phyloP scores from a whole-genome alignment of 2,113 vertebrate genomes.

The Aphyosemion australe region DNA sequence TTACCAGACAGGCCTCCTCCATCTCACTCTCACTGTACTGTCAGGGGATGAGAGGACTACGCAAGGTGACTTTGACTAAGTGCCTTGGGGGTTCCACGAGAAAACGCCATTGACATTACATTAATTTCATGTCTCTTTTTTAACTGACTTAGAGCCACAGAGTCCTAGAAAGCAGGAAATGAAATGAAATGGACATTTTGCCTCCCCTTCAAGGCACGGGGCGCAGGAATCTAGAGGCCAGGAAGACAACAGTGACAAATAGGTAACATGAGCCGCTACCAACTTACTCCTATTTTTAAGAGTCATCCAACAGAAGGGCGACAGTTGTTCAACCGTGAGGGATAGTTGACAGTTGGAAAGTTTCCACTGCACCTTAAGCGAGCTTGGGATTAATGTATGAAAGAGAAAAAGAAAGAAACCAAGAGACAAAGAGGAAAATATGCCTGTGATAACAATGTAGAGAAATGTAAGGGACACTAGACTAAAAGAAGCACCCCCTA shows the following conservation, averaged over 20 bases:
- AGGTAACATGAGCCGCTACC: conserved; percentile 36
- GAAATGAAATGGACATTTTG: conserved; percentile 40
- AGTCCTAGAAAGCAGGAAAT: conserved; percentile 47
- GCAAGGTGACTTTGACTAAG: conserved; percentile 82
- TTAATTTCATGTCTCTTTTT: conserved; percentile 78
- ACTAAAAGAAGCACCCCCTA: conserved; percentile 71
- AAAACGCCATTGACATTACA: conserved; percentile 77
- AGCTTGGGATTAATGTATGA: conserved; percentile 44
- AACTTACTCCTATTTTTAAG: conserved; percentile 48
- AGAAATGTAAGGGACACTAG: conserved; percentile 72
- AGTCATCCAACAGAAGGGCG: conserved; percentile 34
- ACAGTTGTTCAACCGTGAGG: conserved; percentile 22
- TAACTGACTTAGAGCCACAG: conserved; percentile 66
- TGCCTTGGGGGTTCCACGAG: conserved; percentile 75
- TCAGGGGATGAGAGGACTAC: conserved; percentile 74
- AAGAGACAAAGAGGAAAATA: conserved; percentile 36
- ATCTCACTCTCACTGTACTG: conserved; percentile 71
- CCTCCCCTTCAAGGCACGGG: conserved; percentile 43
- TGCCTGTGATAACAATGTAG: conserved; percentile 65
- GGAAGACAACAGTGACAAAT: conserved; percentile 55
- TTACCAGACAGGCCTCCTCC: conserved; percentile 72
- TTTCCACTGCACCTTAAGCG: conserved; percentile 35
- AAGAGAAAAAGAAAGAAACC: conserved; percentile 27
- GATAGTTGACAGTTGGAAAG: conserved; percentile 54
- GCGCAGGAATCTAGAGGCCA: conserved; percentile 33